Percentiles rank a stretch among this genome's conserved stretches.
phyloP scores from a whole-genome alignment of 2,888 invertebrate species.

The Torymus texanus region DNA sequence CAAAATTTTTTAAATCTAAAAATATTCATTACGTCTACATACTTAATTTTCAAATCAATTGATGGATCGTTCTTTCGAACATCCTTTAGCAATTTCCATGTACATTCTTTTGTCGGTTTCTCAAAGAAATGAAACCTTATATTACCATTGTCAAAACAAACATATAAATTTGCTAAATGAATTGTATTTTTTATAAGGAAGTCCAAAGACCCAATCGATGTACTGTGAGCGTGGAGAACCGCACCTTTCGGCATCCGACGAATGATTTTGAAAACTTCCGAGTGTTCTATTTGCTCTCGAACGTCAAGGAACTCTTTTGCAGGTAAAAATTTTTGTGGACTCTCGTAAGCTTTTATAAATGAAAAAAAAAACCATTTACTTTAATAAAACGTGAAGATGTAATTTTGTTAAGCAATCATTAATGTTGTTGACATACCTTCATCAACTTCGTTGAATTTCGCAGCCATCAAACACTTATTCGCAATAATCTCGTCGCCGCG shows the following conservation, averaged over 20 bases:
- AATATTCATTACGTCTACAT: neutral
- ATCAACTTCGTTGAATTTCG: too few relatives aligned
- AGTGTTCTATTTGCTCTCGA: too few relatives aligned
- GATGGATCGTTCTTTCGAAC: slow-evolving; percentile 56
- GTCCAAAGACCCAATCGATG: neutral
- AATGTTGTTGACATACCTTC: too few relatives aligned
- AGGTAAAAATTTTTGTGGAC: too few relatives aligned
- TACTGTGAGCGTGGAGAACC: slow-evolving; percentile 79
- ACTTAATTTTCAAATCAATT: slow-evolving; percentile 66
- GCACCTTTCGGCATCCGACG: too few relatives aligned
- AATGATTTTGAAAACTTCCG: too few relatives aligned
- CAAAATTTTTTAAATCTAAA: neutral
- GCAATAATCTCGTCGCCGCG: neutral
- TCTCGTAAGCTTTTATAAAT: too few relatives aligned
- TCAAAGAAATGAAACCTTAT: neutral
- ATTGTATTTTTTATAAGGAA: neutral
- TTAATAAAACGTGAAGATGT: too few relatives aligned
- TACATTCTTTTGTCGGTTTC: slow-evolving; percentile 55
- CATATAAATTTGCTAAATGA: neutral
- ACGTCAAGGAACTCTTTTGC: too few relatives aligned
- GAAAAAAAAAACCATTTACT: too few relatives aligned
- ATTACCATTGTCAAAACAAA: neutral
- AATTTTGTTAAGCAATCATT: too few relatives aligned
- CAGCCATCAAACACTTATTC: too few relatives aligned
- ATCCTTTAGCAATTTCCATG: slow-evolving; percentile 63